Base-by-base conservation (phyloP, 1,140 invertebrate genomes). In the Lethrus apterus region DNA sequence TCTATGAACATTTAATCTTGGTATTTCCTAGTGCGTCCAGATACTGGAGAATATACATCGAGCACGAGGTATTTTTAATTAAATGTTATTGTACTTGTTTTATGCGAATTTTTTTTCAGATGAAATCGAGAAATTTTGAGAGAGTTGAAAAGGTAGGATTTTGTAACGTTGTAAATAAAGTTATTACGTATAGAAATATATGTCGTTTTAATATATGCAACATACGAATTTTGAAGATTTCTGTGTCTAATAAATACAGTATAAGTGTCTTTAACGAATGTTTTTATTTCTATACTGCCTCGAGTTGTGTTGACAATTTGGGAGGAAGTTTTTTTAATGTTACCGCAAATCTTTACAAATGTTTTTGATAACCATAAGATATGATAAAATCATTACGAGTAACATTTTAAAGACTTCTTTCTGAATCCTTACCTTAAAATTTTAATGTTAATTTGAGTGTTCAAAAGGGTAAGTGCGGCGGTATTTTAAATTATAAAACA, bases 11-110 rank as follows among this genome's bases (percentile, higher is more conserved):
- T 58, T 73, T 99, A 1, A 89, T 99, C 1, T 70, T 74, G 10
- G 89, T 93, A 11, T 99, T 98, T 66, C 93, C 94, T 4, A 96
- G 92, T 23, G 89, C 92, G 30, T 96, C 94, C 1, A 78, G 93
- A 48, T 99, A 93, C 69, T 99, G 96, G 96, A 98, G 97, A 72
- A 89, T 96, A 53, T 99, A 97, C 71, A 98, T 99, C 59, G 96
- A 99, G 71, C 93, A 98, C 76, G 96, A 99, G 86, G 89, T 93
- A 72, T 31, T 7, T 10, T 33, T 26, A 26, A 7, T 26, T 26
- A 26, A 26, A 5, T 26, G n/a, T 7, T n/a, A 7, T 26, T 26
- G 24, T 26, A n/a, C 21, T 33, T 30, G 14, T 44, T 20, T 26
- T 26, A 26, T 19, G 4, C 14, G 9, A 40, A 2, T 55, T 62